Conservation (phyloP, 1,140 invertebrate species). For the Choristoneura fumiferana region DNA sequence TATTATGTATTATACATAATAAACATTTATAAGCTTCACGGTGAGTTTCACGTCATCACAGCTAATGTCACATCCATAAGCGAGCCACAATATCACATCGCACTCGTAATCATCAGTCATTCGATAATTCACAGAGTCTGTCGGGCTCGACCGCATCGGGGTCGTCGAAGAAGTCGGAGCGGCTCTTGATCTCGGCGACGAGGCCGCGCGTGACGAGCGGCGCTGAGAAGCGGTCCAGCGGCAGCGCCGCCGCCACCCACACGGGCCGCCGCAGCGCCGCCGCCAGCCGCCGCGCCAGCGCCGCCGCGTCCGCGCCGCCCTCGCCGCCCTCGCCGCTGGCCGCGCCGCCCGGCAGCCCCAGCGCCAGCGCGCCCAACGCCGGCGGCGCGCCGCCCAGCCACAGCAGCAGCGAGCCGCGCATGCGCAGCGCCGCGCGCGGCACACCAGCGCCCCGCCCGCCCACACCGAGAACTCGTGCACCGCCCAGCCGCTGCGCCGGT, state of each 20-base stretch:
- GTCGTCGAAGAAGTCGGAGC: constrained; percentile 27
- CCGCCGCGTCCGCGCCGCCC: constrained; percentile 19
- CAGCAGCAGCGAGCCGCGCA: constrained; percentile 26
- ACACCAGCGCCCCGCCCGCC: constrained; percentile 35
- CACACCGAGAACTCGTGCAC: constrained; percentile 45
- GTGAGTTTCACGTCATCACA: too few relatives aligned
- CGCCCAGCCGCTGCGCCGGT: constrained; percentile 40
- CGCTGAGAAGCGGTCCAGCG: constrained; percentile 34
- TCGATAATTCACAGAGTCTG: too few relatives aligned
- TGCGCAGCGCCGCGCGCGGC: constrained; percentile 24
- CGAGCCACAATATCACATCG: too few relatives aligned
- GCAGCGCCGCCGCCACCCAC: constrained; percentile 18
- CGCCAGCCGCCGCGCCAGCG: constrained; percentile 30
- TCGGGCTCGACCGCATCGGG: too few relatives aligned
- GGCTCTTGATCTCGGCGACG: constrained; percentile 36
- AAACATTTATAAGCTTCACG: too few relatives aligned
- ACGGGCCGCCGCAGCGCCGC: constrained; percentile 24
- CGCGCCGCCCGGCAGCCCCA: constrained; percentile 18
- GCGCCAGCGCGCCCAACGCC: constrained; percentile 17
- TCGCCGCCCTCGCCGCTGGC: constrained; percentile 6
- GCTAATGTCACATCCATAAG: too few relatives aligned
- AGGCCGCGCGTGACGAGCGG: constrained; percentile 37
- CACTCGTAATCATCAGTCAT: too few relatives aligned
- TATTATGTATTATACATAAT: too few relatives aligned
- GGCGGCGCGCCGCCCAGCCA: constrained; percentile 29